Evolutionary conservation across 2,888 invertebrate species (phyloP), one percentile per base, ranked within the genome.

Genomic region (Pheosia gnoma): DNA sequence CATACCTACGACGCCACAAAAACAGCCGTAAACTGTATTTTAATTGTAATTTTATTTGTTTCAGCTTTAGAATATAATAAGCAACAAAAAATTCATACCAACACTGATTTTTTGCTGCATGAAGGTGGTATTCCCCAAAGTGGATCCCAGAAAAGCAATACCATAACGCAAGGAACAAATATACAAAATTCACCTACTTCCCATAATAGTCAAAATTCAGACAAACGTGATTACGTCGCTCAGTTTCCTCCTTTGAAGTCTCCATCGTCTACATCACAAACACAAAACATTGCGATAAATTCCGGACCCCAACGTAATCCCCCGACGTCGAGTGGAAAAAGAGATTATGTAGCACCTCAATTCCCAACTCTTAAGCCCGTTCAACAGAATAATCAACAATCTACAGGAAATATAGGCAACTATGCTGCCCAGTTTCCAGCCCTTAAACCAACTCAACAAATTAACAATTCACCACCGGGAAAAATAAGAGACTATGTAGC

Each of bases 61-160:
- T 54, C 80, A 91, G 91, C 84, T 51, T 70, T 83, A 59, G 83
- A 85, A 72, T 80, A 80, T 60, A 80, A 77, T 58, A 82, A 76
- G 59, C 81, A 66, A n/a, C 74, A 85, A 62, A 74, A 80, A 53
- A 79, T 83, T 62, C 89, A 86, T 78, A 75, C 85, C 5, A 90
- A 84, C 68, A 83, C 81, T 5, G 93, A 93, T 65, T 93, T 93
- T 65, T 80, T 93, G 74, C 66, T 85, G 41, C 93, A 93, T 58
- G 93, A 93, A 85, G 82, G 83, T 55, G 87, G 87, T 52, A 73
- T 68, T 7, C 68, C 76, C 56, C 60, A 68, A 53, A 74, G 71
- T 61, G 77, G 71, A 37, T 75, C 82, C 49, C 88, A 88, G 76
- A 82, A 75, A 69, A 79, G 87, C 66, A 81, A 81, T 71, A 73